Base-by-base conservation (phyloP, 1,140 invertebrate genomes). In the Lordiphosa stackelbergi region DNA sequence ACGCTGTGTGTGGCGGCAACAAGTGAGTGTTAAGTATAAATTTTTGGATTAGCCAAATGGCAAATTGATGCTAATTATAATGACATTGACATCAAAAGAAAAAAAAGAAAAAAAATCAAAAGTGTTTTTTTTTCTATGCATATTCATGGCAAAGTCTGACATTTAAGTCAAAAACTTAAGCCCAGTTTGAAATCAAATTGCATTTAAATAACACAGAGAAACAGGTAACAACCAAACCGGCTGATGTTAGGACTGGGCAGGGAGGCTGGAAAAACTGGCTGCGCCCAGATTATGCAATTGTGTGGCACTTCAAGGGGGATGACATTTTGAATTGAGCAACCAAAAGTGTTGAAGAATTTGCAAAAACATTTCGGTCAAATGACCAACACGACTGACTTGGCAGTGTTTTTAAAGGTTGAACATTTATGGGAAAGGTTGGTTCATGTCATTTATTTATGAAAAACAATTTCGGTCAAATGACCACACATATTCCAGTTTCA, bases 1-100 rank as follows among this genome's bases (percentile, higher is more conserved):
- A 74, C 73, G 52, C 59, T 87, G 11, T 73, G 69, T 75, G 57
- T 85, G 52, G 75, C 66, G 28, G 61, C 69, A 35, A 78, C 85
- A 81, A 85, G 85, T 87, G 85, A 87, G 85, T 87, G 74, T 35
- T 48, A 24, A 13, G 9, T 38, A 22, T n/a, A 11, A 8, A 47
- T n/a, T 51, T 28, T 36, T 36, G 43, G 7, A 8, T 7, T 16
- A 42, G 11, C 31, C 13, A 47, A 46, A 41, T 75, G 31, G 58
- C 72, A 71, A 47, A 52, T 55, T 28, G 54, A 54, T 83, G 78
- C 69, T 85, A 84, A 83, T 70, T 56, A 47, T 41, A 65, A 70
- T 84, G 79, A 68, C 78, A 78, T 73, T 83, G 73, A 55, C 78
- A 55, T 34, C 38, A 71, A n/a, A 51, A 66, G 55, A 34, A 52